Percentiles rank a stretch among this genome's conserved stretches.
phyloP scores from a whole-genome alignment of 2,797 vertebrate genomes.

The Acrossocheilus wenchowensis region DNA sequence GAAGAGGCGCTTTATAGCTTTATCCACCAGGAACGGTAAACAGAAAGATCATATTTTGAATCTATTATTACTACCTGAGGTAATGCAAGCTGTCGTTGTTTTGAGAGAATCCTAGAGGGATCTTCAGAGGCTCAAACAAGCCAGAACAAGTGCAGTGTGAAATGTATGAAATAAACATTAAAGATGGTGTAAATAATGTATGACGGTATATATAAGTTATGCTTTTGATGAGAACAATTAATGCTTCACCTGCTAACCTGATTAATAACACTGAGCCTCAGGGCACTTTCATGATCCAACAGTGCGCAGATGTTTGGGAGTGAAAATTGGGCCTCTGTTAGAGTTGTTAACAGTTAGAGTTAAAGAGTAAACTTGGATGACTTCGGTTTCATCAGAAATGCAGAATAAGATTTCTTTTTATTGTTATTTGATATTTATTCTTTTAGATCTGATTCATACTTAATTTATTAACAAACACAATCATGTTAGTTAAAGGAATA shows the following conservation, averaged over 20 bases:
- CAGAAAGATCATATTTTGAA: constrained; percentile 68
- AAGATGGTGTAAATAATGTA: constrained; percentile 55
- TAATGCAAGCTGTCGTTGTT: constrained; percentile 68
- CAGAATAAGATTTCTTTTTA: not conserved
- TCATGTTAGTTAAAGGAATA: not conserved
- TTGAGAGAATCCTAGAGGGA: constrained; percentile 62
- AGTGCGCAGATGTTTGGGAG: constrained; percentile 42
- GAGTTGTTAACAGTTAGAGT: not conserved
- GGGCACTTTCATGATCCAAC: constrained; percentile 46
- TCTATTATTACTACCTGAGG: constrained; percentile 68
- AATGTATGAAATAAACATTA: constrained; percentile 70
- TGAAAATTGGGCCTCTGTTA: constrained; percentile 18
- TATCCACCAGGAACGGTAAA: constrained; percentile 62
- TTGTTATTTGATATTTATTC: not conserved
- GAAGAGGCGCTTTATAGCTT: constrained; percentile 63
- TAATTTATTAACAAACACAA: too few relatives aligned
- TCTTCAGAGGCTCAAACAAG: constrained; percentile 44
- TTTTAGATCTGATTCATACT: not conserved
- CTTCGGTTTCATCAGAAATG: not conserved
- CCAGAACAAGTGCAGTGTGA: constrained; percentile 62
- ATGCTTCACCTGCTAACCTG: constrained; percentile 61
- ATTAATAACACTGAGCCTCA: constrained; percentile 46
- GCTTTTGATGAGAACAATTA: constrained; percentile 56
- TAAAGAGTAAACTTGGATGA: not conserved
- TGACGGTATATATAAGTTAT: constrained; percentile 41